These are phyloP conservation scores for Meriones psammophilus DNA, from an alignment of 2,797 vertebrate species.

Conservation along the genomic window DNA sequence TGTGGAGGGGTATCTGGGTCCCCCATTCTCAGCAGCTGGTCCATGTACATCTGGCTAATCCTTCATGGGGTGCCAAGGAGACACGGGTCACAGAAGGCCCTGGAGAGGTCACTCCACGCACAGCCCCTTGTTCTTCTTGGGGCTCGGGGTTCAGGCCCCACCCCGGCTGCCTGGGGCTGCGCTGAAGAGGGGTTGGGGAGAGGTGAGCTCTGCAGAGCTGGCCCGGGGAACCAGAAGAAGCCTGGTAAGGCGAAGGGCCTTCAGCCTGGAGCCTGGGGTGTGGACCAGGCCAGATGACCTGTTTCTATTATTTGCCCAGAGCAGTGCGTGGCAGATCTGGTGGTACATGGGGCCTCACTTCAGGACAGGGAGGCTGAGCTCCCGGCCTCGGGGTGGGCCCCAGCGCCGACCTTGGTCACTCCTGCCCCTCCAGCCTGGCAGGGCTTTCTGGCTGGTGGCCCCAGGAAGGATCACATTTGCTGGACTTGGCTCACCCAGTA, in stretches of 20 bases:
- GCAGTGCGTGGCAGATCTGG: not conserved
- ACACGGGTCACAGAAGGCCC: not conserved
- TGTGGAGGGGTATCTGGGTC: not conserved
- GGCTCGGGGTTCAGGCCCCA: not conserved
- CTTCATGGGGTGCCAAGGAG: not conserved
- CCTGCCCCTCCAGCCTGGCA: not conserved
- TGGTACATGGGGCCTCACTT: not conserved
- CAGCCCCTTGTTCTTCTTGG: not conserved
- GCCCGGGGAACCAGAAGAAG: no score
- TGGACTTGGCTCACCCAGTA: not conserved
- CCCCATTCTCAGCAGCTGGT: not conserved
- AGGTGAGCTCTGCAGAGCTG: no score
- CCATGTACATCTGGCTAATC: not conserved
- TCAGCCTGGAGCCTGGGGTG: not conserved
- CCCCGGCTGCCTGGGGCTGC: not conserved
- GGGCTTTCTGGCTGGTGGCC: not conserved
- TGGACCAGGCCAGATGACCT: not conserved
- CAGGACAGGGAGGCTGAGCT: not conserved
- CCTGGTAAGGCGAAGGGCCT: not conserved
- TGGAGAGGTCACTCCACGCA: not conserved
- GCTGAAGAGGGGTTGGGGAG: not conserved
- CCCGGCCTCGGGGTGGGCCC: not conserved
- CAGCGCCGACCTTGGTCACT: not conserved
- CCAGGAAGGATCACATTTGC: not conserved
- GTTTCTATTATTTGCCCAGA: not conserved